Conservation (phyloP, 1,140 invertebrate genomes). For the Hestina assimilis region DNA sequence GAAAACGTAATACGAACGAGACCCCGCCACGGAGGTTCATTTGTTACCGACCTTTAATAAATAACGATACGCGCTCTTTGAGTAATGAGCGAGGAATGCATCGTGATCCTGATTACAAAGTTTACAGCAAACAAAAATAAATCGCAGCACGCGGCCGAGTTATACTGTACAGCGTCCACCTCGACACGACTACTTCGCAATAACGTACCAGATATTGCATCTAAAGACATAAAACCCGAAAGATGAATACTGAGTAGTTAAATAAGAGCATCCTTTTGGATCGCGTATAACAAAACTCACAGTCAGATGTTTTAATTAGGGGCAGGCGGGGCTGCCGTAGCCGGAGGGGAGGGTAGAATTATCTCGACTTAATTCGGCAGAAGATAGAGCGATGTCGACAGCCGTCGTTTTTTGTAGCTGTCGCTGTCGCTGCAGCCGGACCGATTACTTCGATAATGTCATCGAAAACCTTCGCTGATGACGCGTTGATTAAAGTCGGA, state of each 20-base stretch:
- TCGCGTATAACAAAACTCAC: slow-evolving; percentile 12
- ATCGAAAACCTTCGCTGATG: background rate
- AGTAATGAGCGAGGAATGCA: slow-evolving; percentile 37
- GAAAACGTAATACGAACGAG: slow-evolving; percentile 29
- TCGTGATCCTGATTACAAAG: slow-evolving; percentile 21
- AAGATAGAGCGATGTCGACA: slow-evolving; percentile 22
- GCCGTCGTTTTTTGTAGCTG: slow-evolving; percentile 35
- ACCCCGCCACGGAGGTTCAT: slow-evolving; percentile 29
- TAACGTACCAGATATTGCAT: background rate
- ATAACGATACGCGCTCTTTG: slow-evolving; percentile 37
- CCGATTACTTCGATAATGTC: slow-evolving; percentile 20
- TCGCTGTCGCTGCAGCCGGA: background rate
- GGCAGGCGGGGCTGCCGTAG: slow-evolving; percentile 11
- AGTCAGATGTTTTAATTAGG: slow-evolving; percentile 47
- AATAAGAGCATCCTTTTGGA: background rate
- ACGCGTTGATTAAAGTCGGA: background rate
- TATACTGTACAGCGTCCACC: slow-evolving; percentile 8
- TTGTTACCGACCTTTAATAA: slow-evolving; percentile 39
- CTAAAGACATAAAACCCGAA: background rate
- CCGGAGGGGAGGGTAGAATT: slow-evolving; percentile 25
- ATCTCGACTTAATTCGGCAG: slow-evolving; percentile 41
- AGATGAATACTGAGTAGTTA: background rate
- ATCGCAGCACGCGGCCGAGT: slow-evolving; percentile 6
- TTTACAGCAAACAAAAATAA: slow-evolving; percentile 9
- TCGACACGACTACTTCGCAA: slow-evolving; percentile 3